phyloP scores from a whole-genome alignment of 2,113 vertebrate species.

The Eurypyga helias region DNA sequence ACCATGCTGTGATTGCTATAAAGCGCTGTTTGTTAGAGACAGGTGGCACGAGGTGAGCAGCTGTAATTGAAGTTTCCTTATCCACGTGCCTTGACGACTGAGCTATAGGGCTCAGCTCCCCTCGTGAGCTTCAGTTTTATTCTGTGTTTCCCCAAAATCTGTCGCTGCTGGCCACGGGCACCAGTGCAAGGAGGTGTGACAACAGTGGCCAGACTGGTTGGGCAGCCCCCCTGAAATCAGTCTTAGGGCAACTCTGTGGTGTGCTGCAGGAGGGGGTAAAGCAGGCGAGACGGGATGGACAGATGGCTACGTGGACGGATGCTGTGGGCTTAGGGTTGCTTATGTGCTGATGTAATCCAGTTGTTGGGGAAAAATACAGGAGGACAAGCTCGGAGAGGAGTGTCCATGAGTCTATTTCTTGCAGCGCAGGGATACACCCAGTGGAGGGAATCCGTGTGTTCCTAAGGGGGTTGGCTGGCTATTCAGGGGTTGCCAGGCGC shows the following conservation, averaged over 20 bases:
- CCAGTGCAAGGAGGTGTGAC: background rate
- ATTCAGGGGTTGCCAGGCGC: background rate
- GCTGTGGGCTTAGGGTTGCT: background rate
- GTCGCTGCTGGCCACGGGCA: fast-evolving
- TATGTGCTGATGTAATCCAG: background rate
- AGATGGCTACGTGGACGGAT: fast-evolving
- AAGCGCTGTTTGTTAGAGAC: too few relatives aligned
- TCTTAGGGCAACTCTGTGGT: too few relatives aligned
- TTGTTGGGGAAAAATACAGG: background rate
- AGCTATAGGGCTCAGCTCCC: background rate
- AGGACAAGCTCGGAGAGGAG: background rate
- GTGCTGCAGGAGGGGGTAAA: background rate
- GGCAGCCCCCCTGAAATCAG: too few relatives aligned
- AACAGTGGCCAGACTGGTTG: background rate
- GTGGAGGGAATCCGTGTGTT: background rate
- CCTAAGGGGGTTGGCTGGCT: background rate
- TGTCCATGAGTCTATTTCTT: fast-evolving
- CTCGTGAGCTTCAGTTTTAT: background rate
- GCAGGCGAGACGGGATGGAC: too few relatives aligned
- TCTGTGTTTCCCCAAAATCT: background rate
- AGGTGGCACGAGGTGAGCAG: fast-evolving
- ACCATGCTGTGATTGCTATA: too few relatives aligned
- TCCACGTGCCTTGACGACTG: fast-evolving
- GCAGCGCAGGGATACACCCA: fast-evolving
- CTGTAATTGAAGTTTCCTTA: background rate